These are phyloP conservation scores for Vultur gryphus DNA, from an alignment of 2,797 vertebrate species.

Conservation along the genomic window DNA sequence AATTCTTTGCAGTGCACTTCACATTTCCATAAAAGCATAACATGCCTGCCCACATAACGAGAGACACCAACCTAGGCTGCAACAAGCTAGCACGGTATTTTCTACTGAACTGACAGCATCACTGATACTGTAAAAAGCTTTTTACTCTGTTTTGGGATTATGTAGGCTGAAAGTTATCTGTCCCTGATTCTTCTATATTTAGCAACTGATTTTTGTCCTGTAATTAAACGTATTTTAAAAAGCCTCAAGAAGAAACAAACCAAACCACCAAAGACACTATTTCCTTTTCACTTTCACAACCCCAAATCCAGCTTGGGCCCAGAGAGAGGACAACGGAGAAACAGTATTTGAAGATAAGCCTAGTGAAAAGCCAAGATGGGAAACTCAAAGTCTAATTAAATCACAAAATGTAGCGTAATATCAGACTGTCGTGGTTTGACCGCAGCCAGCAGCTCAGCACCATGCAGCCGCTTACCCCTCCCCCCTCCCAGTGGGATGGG, in stretches of 20 bases:
- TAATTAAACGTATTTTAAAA: not conserved
- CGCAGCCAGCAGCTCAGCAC: too few species aligned
- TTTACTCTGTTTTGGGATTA: not conserved
- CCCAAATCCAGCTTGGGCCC: not conserved
- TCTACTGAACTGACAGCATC: not conserved
- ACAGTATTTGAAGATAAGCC: not conserved
- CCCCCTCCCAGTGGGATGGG: too few species aligned
- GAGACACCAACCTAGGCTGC: not conserved
- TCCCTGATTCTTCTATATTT: not conserved
- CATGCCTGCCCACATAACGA: not conserved
- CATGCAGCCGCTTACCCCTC: too few species aligned
- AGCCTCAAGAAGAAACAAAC: not conserved
- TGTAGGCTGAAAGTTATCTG: not conserved
- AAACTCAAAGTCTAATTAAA: not conserved
- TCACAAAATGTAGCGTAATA: not conserved
- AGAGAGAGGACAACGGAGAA: not conserved
- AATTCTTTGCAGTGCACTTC: not conserved
- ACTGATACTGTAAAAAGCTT: not conserved
- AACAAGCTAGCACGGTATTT: not conserved
- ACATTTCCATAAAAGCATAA: not conserved
- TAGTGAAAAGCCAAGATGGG: not conserved
- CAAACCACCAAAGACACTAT: not conserved
- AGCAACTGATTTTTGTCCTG: not conserved
- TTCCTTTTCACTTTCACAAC: not conserved
- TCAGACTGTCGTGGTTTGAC: not conserved